phyloP scores from a whole-genome alignment of 2,888 invertebrate genomes.

The Trichogramma evanescens region DNA sequence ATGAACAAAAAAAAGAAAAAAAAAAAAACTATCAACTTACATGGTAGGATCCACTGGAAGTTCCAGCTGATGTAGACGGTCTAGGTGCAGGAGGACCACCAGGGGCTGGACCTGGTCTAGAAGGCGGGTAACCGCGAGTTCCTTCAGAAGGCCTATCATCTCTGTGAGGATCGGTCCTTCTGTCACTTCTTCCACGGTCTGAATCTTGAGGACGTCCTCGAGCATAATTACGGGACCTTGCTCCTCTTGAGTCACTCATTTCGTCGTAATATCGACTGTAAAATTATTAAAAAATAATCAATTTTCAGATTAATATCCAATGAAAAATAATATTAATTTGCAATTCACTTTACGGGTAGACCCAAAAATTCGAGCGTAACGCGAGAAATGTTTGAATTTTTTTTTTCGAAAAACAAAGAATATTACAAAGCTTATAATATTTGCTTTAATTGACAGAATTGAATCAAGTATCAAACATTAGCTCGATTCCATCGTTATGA shows the following conservation, averaged over 20 bases:
- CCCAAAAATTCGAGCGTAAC: too few relatives aligned
- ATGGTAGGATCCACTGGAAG: not conserved
- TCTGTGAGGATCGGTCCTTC: not conserved
- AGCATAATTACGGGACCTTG: not conserved
- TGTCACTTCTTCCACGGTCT: not conserved
- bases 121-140: too few relatives aligned
- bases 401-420: too few relatives aligned
- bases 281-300: not conserved
- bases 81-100: not conserved
- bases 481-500: too few relatives aligned
- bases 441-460: too few relatives aligned
- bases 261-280: slow-evolving; percentile 16
- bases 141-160: slow-evolving; percentile 1
- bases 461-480: too few relatives aligned
- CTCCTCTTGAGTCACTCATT: slow-evolving; percentile 8
- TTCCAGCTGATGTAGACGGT: not conserved
- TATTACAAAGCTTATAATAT: too few relatives aligned
- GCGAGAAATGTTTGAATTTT: too few relatives aligned
- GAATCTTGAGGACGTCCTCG: not conserved
- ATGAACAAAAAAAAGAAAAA: not conserved
- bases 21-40: not conserved
- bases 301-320: not conserved
- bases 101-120: not conserved
- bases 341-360: not conserved
- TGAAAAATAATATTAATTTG: not conserved